Evolutionary conservation across 2,797 vertebrate genomes (phyloP).

Genomic region (Aeoliscus strigatus): DNA sequence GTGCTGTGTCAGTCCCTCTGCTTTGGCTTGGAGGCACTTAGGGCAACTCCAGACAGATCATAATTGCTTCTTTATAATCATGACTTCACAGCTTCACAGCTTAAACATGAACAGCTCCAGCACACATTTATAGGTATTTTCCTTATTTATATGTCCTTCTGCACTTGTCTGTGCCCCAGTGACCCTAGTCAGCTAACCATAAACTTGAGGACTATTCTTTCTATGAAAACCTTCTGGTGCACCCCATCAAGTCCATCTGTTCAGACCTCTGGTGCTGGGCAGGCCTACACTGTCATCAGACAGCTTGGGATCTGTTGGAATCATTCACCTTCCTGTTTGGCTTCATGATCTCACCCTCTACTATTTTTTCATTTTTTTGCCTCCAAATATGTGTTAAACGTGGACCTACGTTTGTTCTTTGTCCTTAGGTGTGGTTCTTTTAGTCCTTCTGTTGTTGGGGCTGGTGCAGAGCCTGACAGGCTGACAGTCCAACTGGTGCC

Average conservation of each 20-base stretch:
- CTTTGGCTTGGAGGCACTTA: constrained; percentile 27
- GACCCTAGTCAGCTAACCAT: constrained; percentile 47
- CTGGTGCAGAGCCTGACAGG: no score
- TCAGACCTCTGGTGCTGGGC: constrained; percentile 44
- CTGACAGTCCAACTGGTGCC: no score
- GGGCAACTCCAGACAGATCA: constrained; percentile 37
- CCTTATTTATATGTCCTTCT: background rate
- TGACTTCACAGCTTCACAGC: constrained; percentile 30
- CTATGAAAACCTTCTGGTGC: constrained; percentile 46
- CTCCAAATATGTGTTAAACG: no score
- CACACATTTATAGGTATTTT: background rate
- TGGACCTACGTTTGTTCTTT: no score
- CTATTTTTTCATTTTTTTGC: no score
- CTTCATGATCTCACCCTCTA: background rate
- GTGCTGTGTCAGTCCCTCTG: constrained; percentile 10
- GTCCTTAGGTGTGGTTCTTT: no score
- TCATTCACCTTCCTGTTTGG: constrained; percentile 37
- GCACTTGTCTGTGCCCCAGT: constrained; percentile 15
- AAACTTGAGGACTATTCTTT: constrained; percentile 52
- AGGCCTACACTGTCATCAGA: constrained; percentile 17
- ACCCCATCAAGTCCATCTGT: constrained; percentile 60
- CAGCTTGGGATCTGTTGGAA: constrained; percentile 23
- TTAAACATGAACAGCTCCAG: constrained; percentile 16
- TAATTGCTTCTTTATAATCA: constrained; percentile 43
- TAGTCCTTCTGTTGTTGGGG: no score